These are phyloP conservation scores for Melanotus villosus DNA, from an alignment of 2,888 invertebrate species.

Conservation along the genomic window DNA sequence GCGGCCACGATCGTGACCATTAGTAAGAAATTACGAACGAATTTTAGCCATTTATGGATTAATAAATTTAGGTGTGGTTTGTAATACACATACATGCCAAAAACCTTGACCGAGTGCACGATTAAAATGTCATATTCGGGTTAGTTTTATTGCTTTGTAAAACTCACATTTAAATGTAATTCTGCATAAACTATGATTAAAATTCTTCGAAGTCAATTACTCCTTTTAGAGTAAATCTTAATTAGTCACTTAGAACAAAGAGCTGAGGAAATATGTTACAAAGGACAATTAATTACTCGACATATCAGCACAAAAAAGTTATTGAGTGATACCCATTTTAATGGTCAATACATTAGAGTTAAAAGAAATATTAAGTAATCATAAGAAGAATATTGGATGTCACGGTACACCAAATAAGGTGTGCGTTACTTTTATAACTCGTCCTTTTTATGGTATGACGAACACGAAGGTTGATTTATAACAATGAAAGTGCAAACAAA, in stretches of 20 bases:
- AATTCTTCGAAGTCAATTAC: no score
- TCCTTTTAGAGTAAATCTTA: no score
- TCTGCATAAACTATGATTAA: no score
- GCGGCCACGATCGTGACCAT: no score
- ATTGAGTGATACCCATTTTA: no score
- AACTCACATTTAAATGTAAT: no score
- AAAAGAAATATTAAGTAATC: not conserved
- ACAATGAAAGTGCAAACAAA: slow-evolving; percentile 10
- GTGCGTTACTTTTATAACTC: not conserved
- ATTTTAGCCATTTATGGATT: not conserved
- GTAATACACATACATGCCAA: no score
- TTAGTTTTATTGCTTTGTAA: not conserved
- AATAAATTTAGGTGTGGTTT: slow-evolving; percentile 5
- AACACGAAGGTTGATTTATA: not conserved
- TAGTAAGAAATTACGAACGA: not conserved
- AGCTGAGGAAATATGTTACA: no score
- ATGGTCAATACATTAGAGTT: no score
- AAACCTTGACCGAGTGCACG: slow-evolving; percentile 7
- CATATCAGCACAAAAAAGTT: no score
- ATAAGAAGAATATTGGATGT: not conserved
- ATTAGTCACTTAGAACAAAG: no score
- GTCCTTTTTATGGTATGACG: not conserved
- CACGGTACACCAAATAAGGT: not conserved
- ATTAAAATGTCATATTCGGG: slow-evolving; percentile 10
- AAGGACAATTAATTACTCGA: no score